These are phyloP conservation scores for Leucosticte australis DNA, from an alignment of 2,113 vertebrate genomes.

Conservation along the genomic window DNA sequence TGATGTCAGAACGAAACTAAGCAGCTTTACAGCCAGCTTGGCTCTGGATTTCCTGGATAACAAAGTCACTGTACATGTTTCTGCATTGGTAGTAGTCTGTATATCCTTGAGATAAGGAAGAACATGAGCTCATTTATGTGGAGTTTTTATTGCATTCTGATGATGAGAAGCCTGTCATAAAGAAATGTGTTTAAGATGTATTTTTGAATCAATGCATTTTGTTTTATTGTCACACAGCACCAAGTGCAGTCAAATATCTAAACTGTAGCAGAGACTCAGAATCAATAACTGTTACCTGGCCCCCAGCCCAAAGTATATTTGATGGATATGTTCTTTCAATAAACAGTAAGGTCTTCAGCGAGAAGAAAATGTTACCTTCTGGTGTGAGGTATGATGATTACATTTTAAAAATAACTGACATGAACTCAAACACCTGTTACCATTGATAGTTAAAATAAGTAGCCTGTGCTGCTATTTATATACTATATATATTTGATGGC, in stretches of 20 bases:
- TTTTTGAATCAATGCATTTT: background rate
- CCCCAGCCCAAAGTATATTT: constrained; percentile 43
- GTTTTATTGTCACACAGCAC: constrained; percentile 62
- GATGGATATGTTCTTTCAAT: constrained; percentile 78
- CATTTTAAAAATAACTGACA: background rate
- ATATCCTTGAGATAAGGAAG: background rate
- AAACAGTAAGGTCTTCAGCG: constrained; percentile 65
- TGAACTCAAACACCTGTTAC: background rate
- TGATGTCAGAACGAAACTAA: background rate
- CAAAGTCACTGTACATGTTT: background rate
- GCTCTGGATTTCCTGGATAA: background rate
- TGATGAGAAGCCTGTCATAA: background rate
- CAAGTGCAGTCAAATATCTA: constrained; percentile 70
- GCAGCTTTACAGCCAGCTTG: background rate
- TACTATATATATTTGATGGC: background rate
- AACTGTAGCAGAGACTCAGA: constrained; percentile 75
- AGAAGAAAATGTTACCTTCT: constrained; percentile 65
- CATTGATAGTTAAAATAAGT: background rate
- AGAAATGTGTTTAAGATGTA: background rate
- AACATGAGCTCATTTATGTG: background rate
- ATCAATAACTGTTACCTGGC: constrained; percentile 77
- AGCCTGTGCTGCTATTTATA: background rate
- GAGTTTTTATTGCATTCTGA: background rate
- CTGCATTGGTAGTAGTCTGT: background rate
- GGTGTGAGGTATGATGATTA: constrained; percentile 68